A percentile compares a stretch with the other conserved stretches of the same genome.
phyloP scores from a whole-genome alignment of 2,113 vertebrate species.

The Leptodactylus fuscus region DNA sequence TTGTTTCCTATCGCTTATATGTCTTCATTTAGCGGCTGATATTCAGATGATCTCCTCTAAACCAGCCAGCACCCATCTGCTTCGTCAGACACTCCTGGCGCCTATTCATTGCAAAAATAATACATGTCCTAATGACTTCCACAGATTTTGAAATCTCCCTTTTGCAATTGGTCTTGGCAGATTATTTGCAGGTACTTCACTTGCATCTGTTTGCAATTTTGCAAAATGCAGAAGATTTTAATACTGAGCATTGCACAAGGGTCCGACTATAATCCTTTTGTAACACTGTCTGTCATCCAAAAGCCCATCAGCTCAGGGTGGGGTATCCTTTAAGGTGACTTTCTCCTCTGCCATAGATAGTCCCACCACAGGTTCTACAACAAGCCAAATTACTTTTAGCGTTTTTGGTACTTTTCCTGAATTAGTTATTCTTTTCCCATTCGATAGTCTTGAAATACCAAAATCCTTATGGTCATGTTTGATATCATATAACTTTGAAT shows the following conservation, averaged over 20 bases:
- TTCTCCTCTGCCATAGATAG: neutral
- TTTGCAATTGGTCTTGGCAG: conserved; percentile 99
- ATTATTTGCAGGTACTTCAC: conserved; percentile 99
- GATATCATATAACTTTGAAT: neutral
- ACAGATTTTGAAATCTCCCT: conserved; percentile 99
- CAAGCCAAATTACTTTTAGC: neutral
- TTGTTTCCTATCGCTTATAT: conserved; percentile 95
- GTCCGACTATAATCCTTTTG: conserved; percentile 95
- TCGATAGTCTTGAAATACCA: too few relatives aligned
- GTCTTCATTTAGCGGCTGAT: conserved; percentile 93
- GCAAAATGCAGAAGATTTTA: conserved; percentile 99
- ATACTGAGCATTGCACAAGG: conserved; percentile 89
- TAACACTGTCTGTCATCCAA: conserved; percentile 91
- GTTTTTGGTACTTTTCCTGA: too few relatives aligned
- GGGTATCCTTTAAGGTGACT: conserved; percentile 77
- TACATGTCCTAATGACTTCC: conserved; percentile 99
- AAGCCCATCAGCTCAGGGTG: conserved; percentile 82
- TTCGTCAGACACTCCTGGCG: conserved; percentile 96
- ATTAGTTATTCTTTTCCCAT: too few relatives aligned
- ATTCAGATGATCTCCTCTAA: conserved; percentile 90
- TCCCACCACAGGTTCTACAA: neutral
- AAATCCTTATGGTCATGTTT: too few relatives aligned
- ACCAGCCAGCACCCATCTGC: conserved; percentile 99
- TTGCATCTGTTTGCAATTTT: conserved; percentile 99
- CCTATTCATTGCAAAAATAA: conserved; percentile 99